Conservation (phyloP, 2,113 vertebrate species). For the Tapirus terrestris region DNA sequence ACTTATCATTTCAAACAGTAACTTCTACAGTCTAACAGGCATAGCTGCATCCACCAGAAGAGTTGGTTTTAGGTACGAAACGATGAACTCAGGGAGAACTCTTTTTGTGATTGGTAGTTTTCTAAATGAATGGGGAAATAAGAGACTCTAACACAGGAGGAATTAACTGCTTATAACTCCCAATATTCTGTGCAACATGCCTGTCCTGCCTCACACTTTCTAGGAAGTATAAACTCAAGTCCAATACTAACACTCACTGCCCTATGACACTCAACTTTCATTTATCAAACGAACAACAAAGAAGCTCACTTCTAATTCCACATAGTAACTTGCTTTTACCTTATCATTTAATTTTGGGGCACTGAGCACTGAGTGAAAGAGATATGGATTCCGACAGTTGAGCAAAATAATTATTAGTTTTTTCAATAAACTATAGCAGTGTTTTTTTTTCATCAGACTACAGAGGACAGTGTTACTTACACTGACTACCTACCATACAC, state of each 20-base stretch:
- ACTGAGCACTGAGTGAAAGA: neutral
- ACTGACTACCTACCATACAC: neutral
- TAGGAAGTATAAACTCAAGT: conserved; percentile 19
- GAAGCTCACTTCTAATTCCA: conserved; percentile 39
- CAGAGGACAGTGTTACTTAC: neutral
- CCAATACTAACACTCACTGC: neutral
- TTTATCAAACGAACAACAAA: conserved; percentile 25
- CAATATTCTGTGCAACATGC: neutral
- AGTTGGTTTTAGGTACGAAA: conserved; percentile 39
- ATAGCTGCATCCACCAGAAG: neutral
- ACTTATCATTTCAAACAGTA: conserved; percentile 46
- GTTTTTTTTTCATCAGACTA: neutral
- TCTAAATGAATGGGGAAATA: conserved; percentile 41
- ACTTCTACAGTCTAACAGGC: neutral
- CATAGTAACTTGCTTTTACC: conserved; percentile 9
- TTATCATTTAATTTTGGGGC: conserved; percentile 37
- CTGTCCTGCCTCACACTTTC: neutral
- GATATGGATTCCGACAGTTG: neutral
- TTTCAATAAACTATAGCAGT: neutral
- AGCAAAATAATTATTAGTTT: conserved; percentile 41
- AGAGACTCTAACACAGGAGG: neutral
- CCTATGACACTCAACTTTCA: neutral
- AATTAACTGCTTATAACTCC: neutral
- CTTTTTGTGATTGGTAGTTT: neutral
- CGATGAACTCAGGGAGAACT: neutral